A percentile compares a stretch with the other conserved stretches of the same genome.
These are phyloP conservation scores for Oryzaephilus surinamensis DNA, from an alignment of 1,140 invertebrate genomes.

Conservation along the genomic window DNA sequence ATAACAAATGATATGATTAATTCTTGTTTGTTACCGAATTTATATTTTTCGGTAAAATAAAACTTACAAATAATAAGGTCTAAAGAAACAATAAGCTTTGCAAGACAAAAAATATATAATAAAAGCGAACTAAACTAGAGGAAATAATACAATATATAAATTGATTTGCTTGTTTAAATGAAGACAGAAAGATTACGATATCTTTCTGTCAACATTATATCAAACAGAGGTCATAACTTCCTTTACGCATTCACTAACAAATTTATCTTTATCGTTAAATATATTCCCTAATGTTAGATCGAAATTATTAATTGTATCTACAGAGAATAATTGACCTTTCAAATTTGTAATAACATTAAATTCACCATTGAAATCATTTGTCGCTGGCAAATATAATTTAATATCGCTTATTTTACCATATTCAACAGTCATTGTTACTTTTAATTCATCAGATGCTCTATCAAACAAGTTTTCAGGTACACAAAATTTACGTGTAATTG, in stretches of 20 bases:
- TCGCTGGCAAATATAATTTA: slow-evolving; percentile 24
- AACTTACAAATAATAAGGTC: background rate
- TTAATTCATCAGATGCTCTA: slow-evolving; percentile 18
- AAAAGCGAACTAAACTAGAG: background rate
- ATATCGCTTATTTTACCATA: slow-evolving; percentile 28
- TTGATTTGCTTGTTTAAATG: background rate
- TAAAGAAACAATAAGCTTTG: background rate
- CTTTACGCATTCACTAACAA: slow-evolving; percentile 28
- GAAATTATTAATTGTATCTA: slow-evolving; percentile 25
- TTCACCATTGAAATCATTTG: slow-evolving; percentile 27
- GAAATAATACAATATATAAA: background rate
- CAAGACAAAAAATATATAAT: background rate
- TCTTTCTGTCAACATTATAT: slow-evolving; percentile 7
- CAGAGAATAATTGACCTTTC: slow-evolving; percentile 29
- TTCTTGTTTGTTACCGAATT: slow-evolving; percentile 24
- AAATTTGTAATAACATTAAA: slow-evolving; percentile 27
- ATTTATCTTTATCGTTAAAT: slow-evolving; percentile 27
- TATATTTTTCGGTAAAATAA: slow-evolving; percentile 13
- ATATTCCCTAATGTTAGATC: slow-evolving; percentile 22
- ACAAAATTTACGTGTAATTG: slow-evolving; percentile 37
- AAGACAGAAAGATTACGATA: background rate
- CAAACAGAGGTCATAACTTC: slow-evolving; percentile 29
- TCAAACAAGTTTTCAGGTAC: slow-evolving; percentile 20
- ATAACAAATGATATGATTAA: slow-evolving; percentile 31
- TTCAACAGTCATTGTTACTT: slow-evolving; percentile 29